Percentiles rank a stretch among this genome's conserved stretches.
Evolutionary conservation across 2,113 vertebrate species (phyloP).

Genomic region (Phoenicopterus ruber): DNA sequence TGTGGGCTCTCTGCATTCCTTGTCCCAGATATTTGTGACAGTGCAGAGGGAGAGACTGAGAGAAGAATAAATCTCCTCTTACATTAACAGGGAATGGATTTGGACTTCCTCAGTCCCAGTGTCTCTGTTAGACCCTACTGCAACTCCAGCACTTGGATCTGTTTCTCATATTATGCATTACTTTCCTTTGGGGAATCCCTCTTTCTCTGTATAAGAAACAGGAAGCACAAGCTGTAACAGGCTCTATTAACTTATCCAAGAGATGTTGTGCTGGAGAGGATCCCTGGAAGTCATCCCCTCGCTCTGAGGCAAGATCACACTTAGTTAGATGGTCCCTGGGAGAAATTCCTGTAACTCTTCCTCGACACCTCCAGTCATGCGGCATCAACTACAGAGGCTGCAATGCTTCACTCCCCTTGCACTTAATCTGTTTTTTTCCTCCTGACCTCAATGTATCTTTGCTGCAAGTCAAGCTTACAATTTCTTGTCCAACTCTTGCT

Average conservation of each 20-base stretch:
- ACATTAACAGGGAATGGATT: background rate
- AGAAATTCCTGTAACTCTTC: slow-evolving; percentile 18
- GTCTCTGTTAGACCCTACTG: background rate
- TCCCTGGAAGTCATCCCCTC: background rate
- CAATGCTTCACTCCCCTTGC: background rate
- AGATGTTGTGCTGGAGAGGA: slow-evolving; percentile 4
- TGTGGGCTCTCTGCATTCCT: background rate
- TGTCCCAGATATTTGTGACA: background rate
- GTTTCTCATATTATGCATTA: slow-evolving; percentile 8
- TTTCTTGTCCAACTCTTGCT: background rate
- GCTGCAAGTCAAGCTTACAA: background rate
- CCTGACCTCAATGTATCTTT: background rate
- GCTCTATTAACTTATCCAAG: slow-evolving; percentile 26
- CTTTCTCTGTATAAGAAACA: background rate
- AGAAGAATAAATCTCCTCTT: background rate
- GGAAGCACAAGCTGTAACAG: background rate
- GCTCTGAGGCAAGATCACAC: background rate
- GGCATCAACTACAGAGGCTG: background rate
- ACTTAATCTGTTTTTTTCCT: slow-evolving; percentile 1
- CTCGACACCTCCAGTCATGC: background rate
- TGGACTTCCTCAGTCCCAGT: background rate
- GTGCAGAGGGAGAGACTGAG: background rate
- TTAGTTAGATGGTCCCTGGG: background rate
- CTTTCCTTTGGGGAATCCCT: slow-evolving; percentile 11
- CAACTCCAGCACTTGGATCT: background rate